Evolutionary conservation across 1,140 invertebrate genomes (phyloP).

Genomic region (Drosophila micromelanica): DNA sequence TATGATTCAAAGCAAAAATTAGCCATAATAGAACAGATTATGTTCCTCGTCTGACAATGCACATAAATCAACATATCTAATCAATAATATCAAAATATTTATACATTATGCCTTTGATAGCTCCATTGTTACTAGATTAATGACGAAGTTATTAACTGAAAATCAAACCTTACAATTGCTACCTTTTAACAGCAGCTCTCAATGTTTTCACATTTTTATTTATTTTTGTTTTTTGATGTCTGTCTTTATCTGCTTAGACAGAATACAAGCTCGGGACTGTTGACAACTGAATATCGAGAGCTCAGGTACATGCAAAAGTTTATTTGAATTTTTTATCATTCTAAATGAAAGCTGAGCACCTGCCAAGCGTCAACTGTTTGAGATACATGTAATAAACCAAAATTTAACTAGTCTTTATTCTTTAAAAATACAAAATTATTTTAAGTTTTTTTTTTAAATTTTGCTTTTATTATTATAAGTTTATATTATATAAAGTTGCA

Average conservation of each 20-base stretch:
- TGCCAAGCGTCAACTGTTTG: neutral
- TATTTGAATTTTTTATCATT: slow-evolving; percentile 21
- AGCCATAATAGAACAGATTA: slow-evolving; percentile 1
- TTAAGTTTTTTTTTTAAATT: too few species aligned
- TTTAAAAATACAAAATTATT: neutral
- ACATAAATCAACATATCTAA: slow-evolving; percentile 27
- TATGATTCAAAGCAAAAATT: neutral
- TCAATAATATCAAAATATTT: slow-evolving; percentile 20
- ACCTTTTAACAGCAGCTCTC: slow-evolving; percentile 11
- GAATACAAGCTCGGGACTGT: neutral
- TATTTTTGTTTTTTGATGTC: slow-evolving; percentile 21
- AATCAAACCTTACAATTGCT: slow-evolving; percentile 12
- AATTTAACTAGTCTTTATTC: neutral
- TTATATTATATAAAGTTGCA: too few species aligned
- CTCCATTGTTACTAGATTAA: slow-evolving; percentile 28
- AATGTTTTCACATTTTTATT: neutral
- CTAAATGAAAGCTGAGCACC: neutral
- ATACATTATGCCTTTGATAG: neutral
- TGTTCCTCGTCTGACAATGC: neutral
- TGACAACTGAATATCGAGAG: slow-evolving; percentile 7
- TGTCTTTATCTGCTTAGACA: slow-evolving; percentile 23
- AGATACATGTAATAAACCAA: slow-evolving; percentile 5
- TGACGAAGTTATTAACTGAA: slow-evolving; percentile 4
- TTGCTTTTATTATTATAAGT: too few species aligned
- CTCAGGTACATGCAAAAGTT: slow-evolving; percentile 5